Evolutionary conservation across 2,797 vertebrate species (phyloP).

Genomic region (Crenuchus spilurus): DNA sequence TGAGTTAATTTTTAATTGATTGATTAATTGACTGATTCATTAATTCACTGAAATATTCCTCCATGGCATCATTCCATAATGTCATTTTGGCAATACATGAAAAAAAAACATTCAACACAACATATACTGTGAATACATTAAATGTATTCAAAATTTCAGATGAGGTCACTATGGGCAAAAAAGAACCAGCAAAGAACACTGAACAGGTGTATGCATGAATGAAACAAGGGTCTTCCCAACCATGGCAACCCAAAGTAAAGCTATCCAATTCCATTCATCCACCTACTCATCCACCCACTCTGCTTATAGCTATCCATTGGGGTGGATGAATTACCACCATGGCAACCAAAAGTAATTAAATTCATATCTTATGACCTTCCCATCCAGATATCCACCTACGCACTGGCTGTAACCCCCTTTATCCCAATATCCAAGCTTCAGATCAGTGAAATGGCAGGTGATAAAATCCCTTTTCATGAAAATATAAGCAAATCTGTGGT

Average conservation of each 20-base stretch:
- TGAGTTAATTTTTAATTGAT: too few species aligned
- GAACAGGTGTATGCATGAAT: slow-evolving; percentile 18
- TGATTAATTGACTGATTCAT: too few species aligned
- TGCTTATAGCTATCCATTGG: slow-evolving; percentile 62
- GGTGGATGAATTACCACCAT: slow-evolving; percentile 64
- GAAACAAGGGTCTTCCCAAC: slow-evolving; percentile 17
- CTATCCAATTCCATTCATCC: slow-evolving; percentile 56
- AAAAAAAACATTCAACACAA: too few species aligned
- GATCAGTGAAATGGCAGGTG: slow-evolving; percentile 63
- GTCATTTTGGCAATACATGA: too few species aligned
- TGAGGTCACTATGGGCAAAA: not conserved
- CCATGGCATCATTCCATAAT: too few species aligned
- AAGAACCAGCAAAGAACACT: not conserved
- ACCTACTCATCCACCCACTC: slow-evolving; percentile 46
- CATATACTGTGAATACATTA: too few species aligned
- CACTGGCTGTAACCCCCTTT: slow-evolving; percentile 60
- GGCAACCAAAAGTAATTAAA: slow-evolving; percentile 76
- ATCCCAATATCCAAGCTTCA: slow-evolving; percentile 59
- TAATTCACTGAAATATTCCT: too few species aligned
- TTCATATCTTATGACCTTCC: slow-evolving; percentile 68
- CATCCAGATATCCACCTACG: slow-evolving; percentile 61
- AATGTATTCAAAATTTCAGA: too few species aligned
- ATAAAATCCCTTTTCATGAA: slow-evolving; percentile 72
- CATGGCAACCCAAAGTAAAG: slow-evolving; percentile 56
- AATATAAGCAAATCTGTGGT: slow-evolving; percentile 18